These are phyloP conservation scores for Bellardia pandia DNA, from an alignment of 2,888 invertebrate genomes.

Conservation along the genomic window DNA sequence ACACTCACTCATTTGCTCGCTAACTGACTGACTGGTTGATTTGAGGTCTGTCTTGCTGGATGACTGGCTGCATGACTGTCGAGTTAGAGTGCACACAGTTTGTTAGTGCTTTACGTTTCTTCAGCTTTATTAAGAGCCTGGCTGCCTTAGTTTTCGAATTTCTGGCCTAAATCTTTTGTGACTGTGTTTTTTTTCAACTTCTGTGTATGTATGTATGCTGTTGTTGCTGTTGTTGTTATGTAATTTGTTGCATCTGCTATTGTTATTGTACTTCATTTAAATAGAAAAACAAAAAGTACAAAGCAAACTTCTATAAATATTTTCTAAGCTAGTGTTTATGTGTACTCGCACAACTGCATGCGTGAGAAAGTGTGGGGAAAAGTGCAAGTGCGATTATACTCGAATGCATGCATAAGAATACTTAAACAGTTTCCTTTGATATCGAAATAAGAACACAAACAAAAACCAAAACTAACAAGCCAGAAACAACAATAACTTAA, in stretches of 20 bases:
- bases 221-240: background rate
- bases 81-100: background rate
- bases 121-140: slow-evolving; percentile 20
- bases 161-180: slow-evolving; percentile 66
- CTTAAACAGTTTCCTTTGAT: slow-evolving; percentile 53
- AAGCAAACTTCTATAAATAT: slow-evolving; percentile 25
- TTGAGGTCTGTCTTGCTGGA: background rate
- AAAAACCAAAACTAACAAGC: background rate
- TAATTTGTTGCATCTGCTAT: slow-evolving; percentile 33
- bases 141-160: slow-evolving; percentile 21
- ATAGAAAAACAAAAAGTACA: slow-evolving; percentile 20
- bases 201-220: background rate
- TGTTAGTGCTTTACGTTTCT: slow-evolving; percentile 5
- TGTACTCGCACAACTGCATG: slow-evolving; percentile 1
- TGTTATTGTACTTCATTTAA: slow-evolving; percentile 8
- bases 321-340: slow-evolving; percentile 11
- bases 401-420: slow-evolving; percentile 29
- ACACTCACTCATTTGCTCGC: background rate
- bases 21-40: slow-evolving; percentile 6
- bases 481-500: slow-evolving; percentile 13
- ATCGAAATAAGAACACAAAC: slow-evolving; percentile 18
- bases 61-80: slow-evolving; percentile 6
- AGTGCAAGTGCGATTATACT: slow-evolving; percentile 50
- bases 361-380: slow-evolving; percentile 43
- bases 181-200: slow-evolving; percentile 34